Base-by-base conservation (phyloP, 2,113 vertebrate genomes). In the Microtus montanus region DNA sequence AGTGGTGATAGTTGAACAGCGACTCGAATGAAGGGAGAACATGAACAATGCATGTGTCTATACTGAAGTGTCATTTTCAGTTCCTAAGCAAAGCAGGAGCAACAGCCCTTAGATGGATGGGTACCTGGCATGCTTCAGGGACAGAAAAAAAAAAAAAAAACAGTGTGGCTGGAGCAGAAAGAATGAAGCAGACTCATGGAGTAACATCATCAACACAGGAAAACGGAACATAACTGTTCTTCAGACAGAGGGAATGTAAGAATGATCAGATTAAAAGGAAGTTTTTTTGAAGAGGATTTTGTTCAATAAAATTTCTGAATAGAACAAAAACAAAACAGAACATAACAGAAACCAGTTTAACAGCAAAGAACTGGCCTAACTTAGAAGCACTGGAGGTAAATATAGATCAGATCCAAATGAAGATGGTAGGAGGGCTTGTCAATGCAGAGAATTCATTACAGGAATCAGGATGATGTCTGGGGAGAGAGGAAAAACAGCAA, bases 61-160 rank as follows among this genome's bases (percentile, higher is more conserved):
- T 7, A 58, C 10, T 38, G 22, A 87, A 82, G 15, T 8, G 22
- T 30, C 20, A 33, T 77, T 54, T 94, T 92, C 52, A 74, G 26
- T 74, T 91, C 71, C 52, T 91, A 71, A 24, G 41, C 41, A 95
- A 96, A 75, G 19, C 44, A 77, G 92, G 35, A 68, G 8, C 38
- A 52, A 22, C 20, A 47, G 7, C 24, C 28, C 26, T 85, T 49
- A 19, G 15, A 82, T 47, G 19, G 35, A 73, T 41, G 9, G 26
- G 63, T 28, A 7, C 0, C 54, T 38, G 73, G 2, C 30, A 38
- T 47, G 13, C 20, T 83, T 87, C 24, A 61, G 87, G 66, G 85
- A 41, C 2, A 74, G 49, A 49, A 49, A 35, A 47, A 84, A 54
- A 73, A 63, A 54, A 54, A 41, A 41, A 41, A 41, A 41, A 6